phyloP scores from a whole-genome alignment of 1,140 invertebrate species.

The Drosophila cardini region DNA sequence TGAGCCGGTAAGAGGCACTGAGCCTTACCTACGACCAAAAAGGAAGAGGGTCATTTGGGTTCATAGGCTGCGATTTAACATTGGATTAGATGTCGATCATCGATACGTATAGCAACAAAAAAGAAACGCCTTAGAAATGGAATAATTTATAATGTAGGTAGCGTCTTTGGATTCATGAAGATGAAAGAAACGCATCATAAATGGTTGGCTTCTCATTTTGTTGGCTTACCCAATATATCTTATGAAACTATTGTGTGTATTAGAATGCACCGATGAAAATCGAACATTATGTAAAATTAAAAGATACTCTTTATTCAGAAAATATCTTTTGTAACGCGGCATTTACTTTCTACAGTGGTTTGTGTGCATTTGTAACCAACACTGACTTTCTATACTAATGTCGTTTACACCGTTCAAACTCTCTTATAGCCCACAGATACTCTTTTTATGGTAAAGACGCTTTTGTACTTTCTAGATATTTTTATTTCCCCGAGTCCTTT shows the following conservation, averaged over 20 bases:
- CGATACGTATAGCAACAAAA: slow-evolving; percentile 43
- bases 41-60: slow-evolving; percentile 27
- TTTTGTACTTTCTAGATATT: no score
- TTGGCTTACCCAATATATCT: slow-evolving; percentile 9
- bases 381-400: no score
- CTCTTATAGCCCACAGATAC: no score
- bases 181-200: slow-evolving; percentile 53
- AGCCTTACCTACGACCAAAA: slow-evolving; percentile 23
- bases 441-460: no score
- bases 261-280: slow-evolving; percentile 47
- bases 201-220: slow-evolving; percentile 59
- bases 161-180: slow-evolving; percentile 12
- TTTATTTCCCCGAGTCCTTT: no score
- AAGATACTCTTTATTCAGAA: no score
- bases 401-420: no score
- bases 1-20: slow-evolving; percentile 8
- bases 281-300: slow-evolving; percentile 18
- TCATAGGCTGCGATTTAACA: slow-evolving; percentile 61
- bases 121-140: slow-evolving; percentile 19
- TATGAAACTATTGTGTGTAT: slow-evolving; percentile 42
- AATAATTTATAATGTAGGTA: slow-evolving; percentile 57
- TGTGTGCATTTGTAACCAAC: no score
- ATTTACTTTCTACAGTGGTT: no score
- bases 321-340: no score
- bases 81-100: slow-evolving; percentile 79